These are phyloP conservation scores for Melanotaenia nigrans DNA, from an alignment of 2,797 vertebrate species.

Conservation along the genomic window DNA sequence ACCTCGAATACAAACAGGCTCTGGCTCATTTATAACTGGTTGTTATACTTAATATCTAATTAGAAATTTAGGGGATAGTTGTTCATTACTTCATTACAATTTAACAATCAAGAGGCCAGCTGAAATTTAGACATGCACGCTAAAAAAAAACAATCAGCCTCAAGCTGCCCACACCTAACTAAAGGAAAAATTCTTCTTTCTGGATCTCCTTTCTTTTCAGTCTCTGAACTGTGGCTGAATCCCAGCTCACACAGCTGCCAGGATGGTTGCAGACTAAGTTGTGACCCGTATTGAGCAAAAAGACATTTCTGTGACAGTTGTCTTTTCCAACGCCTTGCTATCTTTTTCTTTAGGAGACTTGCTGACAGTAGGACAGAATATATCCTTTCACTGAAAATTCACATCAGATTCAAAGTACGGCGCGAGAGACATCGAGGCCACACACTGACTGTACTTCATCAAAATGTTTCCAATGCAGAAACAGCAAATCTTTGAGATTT, in stretches of 20 bases:
- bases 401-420: constrained; percentile 11
- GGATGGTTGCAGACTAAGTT: neutral
- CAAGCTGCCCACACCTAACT: neutral
- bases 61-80: neutral
- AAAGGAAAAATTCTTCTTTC: neutral
- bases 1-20: neutral
- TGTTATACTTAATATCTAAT: neutral
- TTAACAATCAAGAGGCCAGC: neutral
- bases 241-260: neutral
- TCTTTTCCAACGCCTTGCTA: constrained; percentile 12
- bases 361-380: constrained; percentile 16
- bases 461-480: neutral
- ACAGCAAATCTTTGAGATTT: constrained; percentile 10
- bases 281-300: neutral
- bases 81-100: neutral
- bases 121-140: neutral
- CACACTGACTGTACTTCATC: neutral
- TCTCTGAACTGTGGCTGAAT: neutral
- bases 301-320: neutral
- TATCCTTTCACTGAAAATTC: neutral
- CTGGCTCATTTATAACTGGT: constrained; percentile 1
- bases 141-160: neutral
- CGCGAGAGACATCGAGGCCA: neutral
- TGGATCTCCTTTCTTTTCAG: too few species aligned
- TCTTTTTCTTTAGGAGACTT: constrained; percentile 24